phyloP scores from a whole-genome alignment of 2,113 vertebrate species.

The Paradoxurus hermaphroditus region DNA sequence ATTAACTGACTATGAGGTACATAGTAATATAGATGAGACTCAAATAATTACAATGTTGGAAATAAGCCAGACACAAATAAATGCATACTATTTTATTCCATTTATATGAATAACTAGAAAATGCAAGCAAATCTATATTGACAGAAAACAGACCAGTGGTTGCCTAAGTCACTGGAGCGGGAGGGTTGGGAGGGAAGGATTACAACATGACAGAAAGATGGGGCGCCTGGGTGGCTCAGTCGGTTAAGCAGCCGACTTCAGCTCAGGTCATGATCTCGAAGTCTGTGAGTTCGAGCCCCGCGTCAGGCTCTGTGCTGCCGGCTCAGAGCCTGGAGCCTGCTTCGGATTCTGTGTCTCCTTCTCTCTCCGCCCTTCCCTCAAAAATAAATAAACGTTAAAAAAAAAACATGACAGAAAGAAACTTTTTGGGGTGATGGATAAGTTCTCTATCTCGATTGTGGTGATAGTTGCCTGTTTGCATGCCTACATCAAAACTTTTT shows the following conservation, averaged over 20 bases:
- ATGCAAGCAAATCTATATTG: too few species aligned
- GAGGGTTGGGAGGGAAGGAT: background rate
- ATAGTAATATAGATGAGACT: background rate
- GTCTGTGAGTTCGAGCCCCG: too few species aligned
- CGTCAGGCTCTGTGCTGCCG: too few species aligned
- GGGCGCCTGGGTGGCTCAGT: too few species aligned
- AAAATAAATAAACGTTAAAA: too few species aligned
- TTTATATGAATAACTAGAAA: background rate
- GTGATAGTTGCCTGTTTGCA: too few species aligned
- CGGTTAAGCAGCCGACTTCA: too few species aligned
- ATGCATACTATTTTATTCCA: background rate
- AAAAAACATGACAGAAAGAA: background rate
- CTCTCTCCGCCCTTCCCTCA: too few species aligned
- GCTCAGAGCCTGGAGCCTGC: too few species aligned
- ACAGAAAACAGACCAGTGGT: background rate
- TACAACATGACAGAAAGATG: background rate
- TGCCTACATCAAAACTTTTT: background rate
- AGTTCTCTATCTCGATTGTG: background rate
- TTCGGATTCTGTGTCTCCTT: too few species aligned
- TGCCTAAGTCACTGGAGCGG: too few species aligned
- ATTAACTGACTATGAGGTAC: background rate
- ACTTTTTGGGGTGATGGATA: background rate
- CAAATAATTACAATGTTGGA: background rate
- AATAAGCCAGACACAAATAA: background rate
- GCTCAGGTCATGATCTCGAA: too few species aligned